Percentiles rank a stretch among this genome's conserved stretches.
Evolutionary conservation across 2,113 vertebrate genomes (phyloP).

Genomic region (Genyomyrus donnyi): DNA sequence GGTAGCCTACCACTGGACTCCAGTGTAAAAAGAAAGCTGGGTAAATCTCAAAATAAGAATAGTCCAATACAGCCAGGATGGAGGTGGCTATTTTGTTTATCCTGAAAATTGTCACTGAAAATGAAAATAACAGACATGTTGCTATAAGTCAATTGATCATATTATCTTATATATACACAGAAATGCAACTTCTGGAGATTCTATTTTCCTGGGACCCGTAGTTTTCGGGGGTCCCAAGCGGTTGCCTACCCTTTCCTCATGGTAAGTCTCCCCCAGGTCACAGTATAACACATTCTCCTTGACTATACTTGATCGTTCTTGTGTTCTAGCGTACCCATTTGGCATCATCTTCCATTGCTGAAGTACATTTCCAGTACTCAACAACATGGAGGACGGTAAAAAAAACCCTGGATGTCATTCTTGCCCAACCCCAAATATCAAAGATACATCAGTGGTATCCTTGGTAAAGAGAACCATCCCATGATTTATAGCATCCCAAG

Average conservation of each 20-base stretch:
- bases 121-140: not conserved
- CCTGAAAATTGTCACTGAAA: not conserved
- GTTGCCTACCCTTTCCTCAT: not conserved
- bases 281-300: not conserved
- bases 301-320: not conserved
- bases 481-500: not conserved
- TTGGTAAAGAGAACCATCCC: not conserved
- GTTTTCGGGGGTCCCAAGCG: not conserved
- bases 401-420: not conserved
- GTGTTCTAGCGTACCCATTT: not conserved
- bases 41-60: not conserved
- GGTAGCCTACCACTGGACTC: not conserved
- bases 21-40: not conserved
- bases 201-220: not conserved
- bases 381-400: not conserved
- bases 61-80: not conserved
- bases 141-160: not conserved
- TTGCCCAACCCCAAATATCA: not conserved
- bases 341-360: not conserved
- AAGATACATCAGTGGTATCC: not conserved
- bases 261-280: not conserved
- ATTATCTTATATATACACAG: not conserved
- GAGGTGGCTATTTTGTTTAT: not conserved
- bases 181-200: not conserved
- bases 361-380: not conserved